phyloP scores from a whole-genome alignment of 2,797 vertebrate genomes.

The Echiichthys vipera region DNA sequence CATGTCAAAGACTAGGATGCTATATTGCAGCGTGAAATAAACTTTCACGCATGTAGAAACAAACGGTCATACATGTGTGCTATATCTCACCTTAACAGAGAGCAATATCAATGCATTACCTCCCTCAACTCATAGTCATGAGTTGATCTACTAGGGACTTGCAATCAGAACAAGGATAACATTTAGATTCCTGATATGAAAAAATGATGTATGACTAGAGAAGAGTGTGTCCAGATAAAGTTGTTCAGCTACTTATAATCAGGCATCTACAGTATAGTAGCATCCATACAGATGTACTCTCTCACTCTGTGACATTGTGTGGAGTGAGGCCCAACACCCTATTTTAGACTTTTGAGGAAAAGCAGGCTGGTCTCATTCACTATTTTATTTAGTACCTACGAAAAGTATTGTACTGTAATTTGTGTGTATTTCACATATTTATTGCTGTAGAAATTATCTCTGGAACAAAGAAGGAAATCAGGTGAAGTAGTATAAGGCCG shows the following conservation, averaged over 20 bases:
- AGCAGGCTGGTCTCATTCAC: no score
- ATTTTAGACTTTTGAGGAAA: conserved; percentile 27
- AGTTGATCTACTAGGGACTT: conserved; percentile 41
- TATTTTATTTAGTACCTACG: no score
- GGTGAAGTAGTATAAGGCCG: no score
- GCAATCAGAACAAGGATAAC: conserved; percentile 53
- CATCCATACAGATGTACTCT: conserved; percentile 20
- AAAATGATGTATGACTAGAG: conserved; percentile 63
- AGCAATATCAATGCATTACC: conserved; percentile 30
- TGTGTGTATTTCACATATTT: no score
- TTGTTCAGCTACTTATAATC: conserved; percentile 49
- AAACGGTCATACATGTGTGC: conserved; percentile 43
- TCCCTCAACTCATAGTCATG: conserved; percentile 33
- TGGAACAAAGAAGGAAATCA: no score
- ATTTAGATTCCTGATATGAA: conserved; percentile 71
- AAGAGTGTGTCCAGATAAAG: conserved; percentile 58
- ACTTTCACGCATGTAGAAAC: conserved; percentile 51
- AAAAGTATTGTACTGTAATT: no score
- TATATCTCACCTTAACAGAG: conserved; percentile 54
- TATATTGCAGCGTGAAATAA: conserved; percentile 67
- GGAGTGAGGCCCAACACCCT: conserved; percentile 21
- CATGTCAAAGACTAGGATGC: conserved; percentile 58
- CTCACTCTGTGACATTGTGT: conserved; percentile 39
- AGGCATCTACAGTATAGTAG: conserved; percentile 17
- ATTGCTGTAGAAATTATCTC: no score